Percentiles rank a stretch among this genome's conserved stretches.
phyloP scores from a whole-genome alignment of 2,888 invertebrate genomes.

The Julus scandinavius region DNA sequence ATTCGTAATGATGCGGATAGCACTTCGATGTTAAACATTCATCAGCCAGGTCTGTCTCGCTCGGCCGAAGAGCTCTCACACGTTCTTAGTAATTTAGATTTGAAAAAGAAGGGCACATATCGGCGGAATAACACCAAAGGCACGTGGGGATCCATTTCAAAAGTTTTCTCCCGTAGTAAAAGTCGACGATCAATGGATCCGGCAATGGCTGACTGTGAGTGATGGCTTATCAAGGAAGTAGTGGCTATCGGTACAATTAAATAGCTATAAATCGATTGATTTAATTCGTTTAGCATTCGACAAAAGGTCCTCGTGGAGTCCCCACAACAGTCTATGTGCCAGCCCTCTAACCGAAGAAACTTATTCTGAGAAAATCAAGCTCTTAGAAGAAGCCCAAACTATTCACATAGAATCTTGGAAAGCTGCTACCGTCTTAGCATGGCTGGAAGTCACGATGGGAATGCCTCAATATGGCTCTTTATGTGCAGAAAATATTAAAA shows the following conservation, averaged over 20 bases:
- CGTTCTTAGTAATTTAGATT: slow-evolving; percentile 70
- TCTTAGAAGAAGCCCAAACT: slow-evolving; percentile 79
- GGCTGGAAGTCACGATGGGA: slow-evolving; percentile 92
- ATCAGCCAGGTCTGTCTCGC: slow-evolving; percentile 65
- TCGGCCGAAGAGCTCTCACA: slow-evolving; percentile 80
- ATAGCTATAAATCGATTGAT: background rate
- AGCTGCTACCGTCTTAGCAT: slow-evolving; percentile 91
- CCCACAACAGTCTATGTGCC: slow-evolving; percentile 65
- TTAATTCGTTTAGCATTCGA: slow-evolving; percentile 53
- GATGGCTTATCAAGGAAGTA: background rate
- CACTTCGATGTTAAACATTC: slow-evolving; percentile 48
- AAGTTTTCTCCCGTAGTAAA: slow-evolving; percentile 83
- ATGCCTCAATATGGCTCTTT: slow-evolving; percentile 93
- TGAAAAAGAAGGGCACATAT: slow-evolving; percentile 63
- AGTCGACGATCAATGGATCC: slow-evolving; percentile 57
- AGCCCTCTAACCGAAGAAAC: slow-evolving; percentile 73
- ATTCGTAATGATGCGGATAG: slow-evolving; percentile 41
- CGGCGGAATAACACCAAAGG: slow-evolving; percentile 76
- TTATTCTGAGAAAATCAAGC: slow-evolving; percentile 80
- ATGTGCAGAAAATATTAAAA: slow-evolving; percentile 93
- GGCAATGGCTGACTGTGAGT: slow-evolving; percentile 55
- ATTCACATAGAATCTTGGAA: slow-evolving; percentile 91
- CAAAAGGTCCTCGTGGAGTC: slow-evolving; percentile 71
- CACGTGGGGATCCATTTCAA: slow-evolving; percentile 90
- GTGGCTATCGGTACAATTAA: background rate